phyloP scores from a whole-genome alignment of 2,113 vertebrate species.

The Grus americana region DNA sequence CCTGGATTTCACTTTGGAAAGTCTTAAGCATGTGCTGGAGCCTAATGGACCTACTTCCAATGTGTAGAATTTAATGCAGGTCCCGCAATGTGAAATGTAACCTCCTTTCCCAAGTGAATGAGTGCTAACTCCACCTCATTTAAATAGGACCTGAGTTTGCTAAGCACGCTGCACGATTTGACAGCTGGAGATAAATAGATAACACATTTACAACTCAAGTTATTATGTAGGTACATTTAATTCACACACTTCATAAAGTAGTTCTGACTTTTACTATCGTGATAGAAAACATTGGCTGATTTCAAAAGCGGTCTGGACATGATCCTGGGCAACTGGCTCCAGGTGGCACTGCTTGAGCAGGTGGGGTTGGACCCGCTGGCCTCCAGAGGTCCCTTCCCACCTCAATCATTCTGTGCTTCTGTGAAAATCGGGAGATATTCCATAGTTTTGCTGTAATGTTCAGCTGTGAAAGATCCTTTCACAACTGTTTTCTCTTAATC shows the following conservation, averaged over 20 bases:
- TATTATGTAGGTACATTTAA: neutral
- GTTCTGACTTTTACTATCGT: neutral
- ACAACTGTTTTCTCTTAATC: neutral
- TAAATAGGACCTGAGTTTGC: neutral
- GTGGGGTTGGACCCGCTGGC: neutral
- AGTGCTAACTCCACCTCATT: neutral
- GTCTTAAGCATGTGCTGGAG: neutral
- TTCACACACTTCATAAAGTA: neutral
- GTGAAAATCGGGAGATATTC: neutral
- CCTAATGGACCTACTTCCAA: neutral
- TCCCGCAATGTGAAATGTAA: neutral
- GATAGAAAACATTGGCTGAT: neutral
- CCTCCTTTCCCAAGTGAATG: neutral
- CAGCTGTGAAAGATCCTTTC: neutral
- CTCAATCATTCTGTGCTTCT: neutral
- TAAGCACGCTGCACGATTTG: neutral
- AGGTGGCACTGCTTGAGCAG: neutral
- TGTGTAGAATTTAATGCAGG: neutral
- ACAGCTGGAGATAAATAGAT: neutral
- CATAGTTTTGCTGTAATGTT: neutral
- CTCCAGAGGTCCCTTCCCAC: neutral
- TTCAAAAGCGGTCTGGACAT: neutral
- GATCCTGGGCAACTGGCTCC: neutral
- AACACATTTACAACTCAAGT: neutral
- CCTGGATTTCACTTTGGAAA: neutral